Evolutionary conservation across 2,888 invertebrate species (phyloP).

Genomic region (Hemaris fuciformis): DNA sequence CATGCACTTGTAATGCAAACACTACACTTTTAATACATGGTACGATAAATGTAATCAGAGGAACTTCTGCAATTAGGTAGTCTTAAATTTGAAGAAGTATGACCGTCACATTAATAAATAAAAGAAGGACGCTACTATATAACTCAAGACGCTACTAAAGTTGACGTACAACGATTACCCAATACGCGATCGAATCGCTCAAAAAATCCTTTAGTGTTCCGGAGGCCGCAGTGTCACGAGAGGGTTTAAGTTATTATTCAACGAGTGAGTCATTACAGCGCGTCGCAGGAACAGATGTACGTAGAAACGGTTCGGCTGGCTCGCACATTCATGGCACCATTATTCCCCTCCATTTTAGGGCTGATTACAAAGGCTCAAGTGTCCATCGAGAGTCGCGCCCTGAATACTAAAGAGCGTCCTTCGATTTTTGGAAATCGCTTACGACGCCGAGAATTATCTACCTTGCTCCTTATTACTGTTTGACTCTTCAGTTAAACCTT

Average conservation of each 20-base stretch:
- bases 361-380: slow-evolving; percentile 10
- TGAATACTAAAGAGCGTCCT: slow-evolving; percentile 10
- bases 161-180: neutral
- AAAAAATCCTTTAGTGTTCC: neutral
- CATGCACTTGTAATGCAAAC: too few species aligned
- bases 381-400: slow-evolving; percentile 2
- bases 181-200: neutral
- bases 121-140: too few species aligned
- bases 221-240: neutral
- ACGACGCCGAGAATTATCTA: neutral
- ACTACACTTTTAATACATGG: too few species aligned
- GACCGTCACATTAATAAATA: too few species aligned
- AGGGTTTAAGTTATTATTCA: neutral
- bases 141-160: too few species aligned
- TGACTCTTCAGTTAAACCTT: neutral
- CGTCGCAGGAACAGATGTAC: neutral
- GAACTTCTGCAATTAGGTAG: too few species aligned
- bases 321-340: neutral
- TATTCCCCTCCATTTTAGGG: neutral
- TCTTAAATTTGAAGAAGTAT: too few species aligned
- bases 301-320: neutral
- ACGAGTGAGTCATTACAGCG: neutral
- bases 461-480: slow-evolving; percentile 5
- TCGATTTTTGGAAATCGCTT: slow-evolving; percentile 10
- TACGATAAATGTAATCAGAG: too few species aligned